Evolutionary conservation across 2,113 vertebrate genomes (phyloP), one percentile per base, ranked within the genome.

Genomic region (Chaetodon trifascialis): DNA sequence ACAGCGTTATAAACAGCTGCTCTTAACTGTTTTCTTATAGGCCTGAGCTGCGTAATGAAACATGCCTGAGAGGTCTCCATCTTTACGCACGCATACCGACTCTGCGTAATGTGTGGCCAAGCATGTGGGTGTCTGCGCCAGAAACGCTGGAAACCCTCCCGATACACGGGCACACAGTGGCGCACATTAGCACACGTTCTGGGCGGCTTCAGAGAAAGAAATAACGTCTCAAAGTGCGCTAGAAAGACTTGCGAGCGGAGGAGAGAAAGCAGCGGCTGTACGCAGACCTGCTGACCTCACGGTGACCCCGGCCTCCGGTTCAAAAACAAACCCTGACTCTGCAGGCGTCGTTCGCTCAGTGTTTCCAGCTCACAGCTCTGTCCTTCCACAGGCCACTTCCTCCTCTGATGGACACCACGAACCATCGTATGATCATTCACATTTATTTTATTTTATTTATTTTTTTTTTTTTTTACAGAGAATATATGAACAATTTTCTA

Each of bases 261-360:
- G n/a, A 63, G 73, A 56, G 65, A 49, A 38, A 11, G 16, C 72
- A 51, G 75, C 59, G 73, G 63, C 73, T 63, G 70, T 7, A 25
- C 19, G 69, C 64, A 89, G 90, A 93, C 92, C 82, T 60, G 85
- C 86, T 95, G 95, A 95, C 94, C 94, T 92, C 87, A 80, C 55
- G 19, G 47, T 96, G 94, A 95, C 94, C 95, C 86, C 55, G 46
- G 73, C 62, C 90, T 88, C 89, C 59, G 90, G 76, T 89, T 92
- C 66, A 84, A 92, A 89, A 91, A 86, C 74, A 92, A 86, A 91
- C 72, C 89, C 85, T 84, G 80, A 84, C 89, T 79, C 76, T 74
- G 85, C 63, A 55, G n/a, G 30, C 30, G 30, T 30, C 30, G 30
- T 30, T 30, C 30, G 30, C 30, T 30, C 30, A 30, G 30, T 30